Evolutionary conservation across 2,797 vertebrate genomes (phyloP), one percentile per base, ranked within the genome.

Genomic region (Natrix natrix): DNA sequence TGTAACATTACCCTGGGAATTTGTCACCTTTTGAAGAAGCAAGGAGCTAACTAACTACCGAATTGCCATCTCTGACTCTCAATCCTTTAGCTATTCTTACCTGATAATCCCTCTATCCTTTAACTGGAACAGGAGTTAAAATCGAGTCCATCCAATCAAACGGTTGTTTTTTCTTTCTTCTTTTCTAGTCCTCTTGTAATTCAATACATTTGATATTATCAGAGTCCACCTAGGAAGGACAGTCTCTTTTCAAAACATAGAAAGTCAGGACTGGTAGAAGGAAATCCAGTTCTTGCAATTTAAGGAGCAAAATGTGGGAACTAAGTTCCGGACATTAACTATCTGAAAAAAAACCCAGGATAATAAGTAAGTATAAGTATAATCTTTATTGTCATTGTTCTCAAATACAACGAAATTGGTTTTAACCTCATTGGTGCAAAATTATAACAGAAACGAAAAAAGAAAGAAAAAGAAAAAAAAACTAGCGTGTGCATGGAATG

Each of bases 181-280:
- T 12, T 83, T 8, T 0, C 0, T 22, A 43, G 5, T 6, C 92
- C 54, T 74, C 7, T 56, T 37, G 37, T 89, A 89, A 87, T 43
- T 90, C 55, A 87, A 43, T 60, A 92, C 52, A 93, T 93, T 24
- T 87, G 52, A 94, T 87, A 93, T 83, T 37, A 87, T 86, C 90
- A 92, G n/a, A 92, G 74, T 92, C 22, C 32, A 88, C 5, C 88
- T 61, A n/a, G 37, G 37, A 32, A 92, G 93, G 93, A 94, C 61
- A 63, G 88, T 4, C 0, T 78, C 43, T 83, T n/a, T 83, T 17
- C 1, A 83, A 88, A 59, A 55, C 54, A 89, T 28, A 0, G 26
- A 86, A 63, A 56, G 52, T 17, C 11, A 59, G 60, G 54, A 55
- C 7, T 48, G 16, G 14, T 56, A 52, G 48, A 57, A 57, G 17